Conservation (phyloP, 2,888 invertebrate genomes). For the Conchocele bisecta region DNA sequence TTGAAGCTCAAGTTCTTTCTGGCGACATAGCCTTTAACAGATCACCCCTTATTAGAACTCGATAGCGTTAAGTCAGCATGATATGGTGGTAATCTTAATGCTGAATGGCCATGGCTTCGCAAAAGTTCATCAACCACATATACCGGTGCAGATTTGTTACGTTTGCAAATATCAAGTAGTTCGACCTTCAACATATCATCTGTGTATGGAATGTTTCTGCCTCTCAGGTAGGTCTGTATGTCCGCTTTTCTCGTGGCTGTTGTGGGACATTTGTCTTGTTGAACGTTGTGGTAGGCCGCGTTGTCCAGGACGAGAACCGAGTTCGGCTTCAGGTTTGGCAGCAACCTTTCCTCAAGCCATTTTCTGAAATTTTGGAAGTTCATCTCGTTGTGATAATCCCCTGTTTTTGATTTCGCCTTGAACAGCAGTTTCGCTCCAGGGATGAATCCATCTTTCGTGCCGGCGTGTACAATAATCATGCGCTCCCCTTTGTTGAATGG, state of each 20-base stretch:
- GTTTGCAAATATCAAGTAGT: constrained; percentile 13
- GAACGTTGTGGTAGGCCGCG: constrained; percentile 26
- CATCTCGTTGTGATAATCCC: constrained; percentile 43
- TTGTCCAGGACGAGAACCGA: constrained; percentile 22
- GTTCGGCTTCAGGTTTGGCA: constrained; percentile 17
- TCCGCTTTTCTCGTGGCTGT: constrained; percentile 16
- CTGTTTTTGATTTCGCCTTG: constrained; percentile 17
- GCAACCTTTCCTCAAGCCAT: constrained; percentile 23
- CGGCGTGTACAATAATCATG: constrained; percentile 25
- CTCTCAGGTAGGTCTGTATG: constrained; percentile 14
- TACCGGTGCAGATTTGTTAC: background rate
- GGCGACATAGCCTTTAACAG: constrained; percentile 1
- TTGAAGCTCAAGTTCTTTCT: background rate
- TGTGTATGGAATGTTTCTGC: background rate
- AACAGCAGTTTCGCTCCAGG: constrained; percentile 3
- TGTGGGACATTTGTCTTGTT: constrained; percentile 23
- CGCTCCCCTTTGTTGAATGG: constrained; percentile 11
- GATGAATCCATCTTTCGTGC: constrained; percentile 10
- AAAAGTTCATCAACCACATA: constrained; percentile 9
- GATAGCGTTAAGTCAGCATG: constrained; percentile 23
- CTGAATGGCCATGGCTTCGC: constrained; percentile 17
- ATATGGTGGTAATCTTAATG: constrained; percentile 9
- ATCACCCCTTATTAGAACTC: constrained; percentile 27
- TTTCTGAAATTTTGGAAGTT: constrained; percentile 16
- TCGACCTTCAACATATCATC: constrained; percentile 21